Percentiles rank a stretch among this genome's conserved stretches.
These are phyloP conservation scores for Pipra filicauda DNA, from an alignment of 2,113 vertebrate genomes.

Conservation along the genomic window DNA sequence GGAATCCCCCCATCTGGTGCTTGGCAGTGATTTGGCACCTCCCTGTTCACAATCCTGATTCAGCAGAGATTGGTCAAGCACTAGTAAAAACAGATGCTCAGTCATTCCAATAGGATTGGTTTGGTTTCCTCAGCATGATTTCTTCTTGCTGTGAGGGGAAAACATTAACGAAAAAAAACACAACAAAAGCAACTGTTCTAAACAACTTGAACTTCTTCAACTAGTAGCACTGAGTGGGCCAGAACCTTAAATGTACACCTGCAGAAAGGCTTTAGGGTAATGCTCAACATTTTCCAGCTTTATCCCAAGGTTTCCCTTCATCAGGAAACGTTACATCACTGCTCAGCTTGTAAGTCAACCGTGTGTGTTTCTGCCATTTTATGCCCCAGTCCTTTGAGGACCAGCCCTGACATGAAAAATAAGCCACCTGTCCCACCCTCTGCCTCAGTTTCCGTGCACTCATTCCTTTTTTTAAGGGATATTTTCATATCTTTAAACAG, in stretches of 20 bases:
- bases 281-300: neutral
- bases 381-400: neutral
- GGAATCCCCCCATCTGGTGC: neutral
- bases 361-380: neutral
- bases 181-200: neutral
- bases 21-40: neutral
- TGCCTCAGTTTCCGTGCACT: rapidly evolving
- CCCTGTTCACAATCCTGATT: neutral
- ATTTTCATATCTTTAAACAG: neutral
- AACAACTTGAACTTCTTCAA: neutral
- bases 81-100: neutral
- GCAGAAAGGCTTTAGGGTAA: neutral
- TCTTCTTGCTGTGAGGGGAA: neutral
- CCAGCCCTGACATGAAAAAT: neutral
- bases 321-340: neutral
- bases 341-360: neutral
- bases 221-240: neutral
- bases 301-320: neutral
- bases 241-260: neutral
- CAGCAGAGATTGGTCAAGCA: neutral
- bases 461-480: neutral
- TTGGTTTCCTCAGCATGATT: neutral
- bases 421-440: neutral
- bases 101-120: neutral
- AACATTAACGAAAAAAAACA: neutral